These are phyloP conservation scores for Chelon auratus DNA, from an alignment of 2,797 vertebrate genomes.

Conservation along the genomic window DNA sequence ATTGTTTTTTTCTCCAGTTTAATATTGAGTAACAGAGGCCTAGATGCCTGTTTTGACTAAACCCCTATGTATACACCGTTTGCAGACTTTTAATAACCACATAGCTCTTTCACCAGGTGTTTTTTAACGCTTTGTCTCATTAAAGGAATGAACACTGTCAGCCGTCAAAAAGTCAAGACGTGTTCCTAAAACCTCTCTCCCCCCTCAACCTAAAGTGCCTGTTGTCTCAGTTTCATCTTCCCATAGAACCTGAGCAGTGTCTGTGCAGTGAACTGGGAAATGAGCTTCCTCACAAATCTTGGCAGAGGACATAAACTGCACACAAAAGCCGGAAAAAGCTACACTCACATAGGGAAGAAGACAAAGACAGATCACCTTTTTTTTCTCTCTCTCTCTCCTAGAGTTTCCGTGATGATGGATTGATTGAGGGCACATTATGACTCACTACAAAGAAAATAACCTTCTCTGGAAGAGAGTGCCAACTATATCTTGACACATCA, in stretches of 20 bases:
- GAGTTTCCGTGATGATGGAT: neutral
- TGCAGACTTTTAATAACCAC: too few relatives aligned
- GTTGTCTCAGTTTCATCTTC: neutral
- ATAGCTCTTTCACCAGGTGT: too few relatives aligned
- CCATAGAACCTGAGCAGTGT: constrained; percentile 1
- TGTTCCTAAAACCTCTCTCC: neutral
- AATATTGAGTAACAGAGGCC: too few relatives aligned
- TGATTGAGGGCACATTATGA: neutral
- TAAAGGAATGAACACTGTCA: neutral
- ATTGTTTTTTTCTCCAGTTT: too few relatives aligned
- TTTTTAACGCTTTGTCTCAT: neutral
- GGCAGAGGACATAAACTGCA: constrained; percentile 20
- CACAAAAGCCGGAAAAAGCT: constrained; percentile 45
- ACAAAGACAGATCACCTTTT: neutral
- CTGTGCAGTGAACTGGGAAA: constrained; percentile 26
- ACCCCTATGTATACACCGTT: too few relatives aligned
- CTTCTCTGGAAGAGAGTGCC: neutral
- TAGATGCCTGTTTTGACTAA: too few relatives aligned
- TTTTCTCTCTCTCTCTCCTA: neutral
- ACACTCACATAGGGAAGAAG: neutral
- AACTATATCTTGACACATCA: neutral
- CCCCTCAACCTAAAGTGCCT: neutral
- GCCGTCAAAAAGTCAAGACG: neutral
- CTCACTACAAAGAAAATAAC: constrained; percentile 2
- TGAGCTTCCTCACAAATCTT: constrained; percentile 10